A percentile compares a stretch with the other conserved stretches of the same genome.
Conservation (phyloP, 2,797 vertebrate genomes). For the Ceyx erithaca region DNA sequence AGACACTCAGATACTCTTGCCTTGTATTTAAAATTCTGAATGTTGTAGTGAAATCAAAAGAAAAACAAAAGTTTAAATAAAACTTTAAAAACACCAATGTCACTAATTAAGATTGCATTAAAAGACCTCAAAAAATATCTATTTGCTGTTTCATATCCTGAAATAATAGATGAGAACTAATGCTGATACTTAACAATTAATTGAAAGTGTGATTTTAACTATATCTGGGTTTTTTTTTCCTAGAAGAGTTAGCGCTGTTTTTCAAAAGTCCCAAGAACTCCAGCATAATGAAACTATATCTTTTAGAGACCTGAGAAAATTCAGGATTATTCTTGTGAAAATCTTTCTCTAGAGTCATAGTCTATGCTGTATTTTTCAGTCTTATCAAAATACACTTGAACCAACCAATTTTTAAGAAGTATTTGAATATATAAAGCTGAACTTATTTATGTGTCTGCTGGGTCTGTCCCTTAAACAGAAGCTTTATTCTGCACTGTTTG, state of each 20-base stretch:
- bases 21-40: background rate
- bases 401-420: background rate
- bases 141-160: background rate
- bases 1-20: background rate
- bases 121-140: background rate
- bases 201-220: background rate
- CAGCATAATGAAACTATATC: background rate
- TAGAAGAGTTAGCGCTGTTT: background rate
- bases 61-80: background rate
- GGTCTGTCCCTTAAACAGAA: background rate
- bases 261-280: background rate
- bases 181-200: background rate
- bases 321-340: background rate
- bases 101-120: background rate
- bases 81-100: accelerated
- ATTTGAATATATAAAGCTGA: background rate
- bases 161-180: background rate
- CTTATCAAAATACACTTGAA: background rate
- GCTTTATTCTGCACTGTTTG: background rate
- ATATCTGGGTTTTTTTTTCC: background rate
- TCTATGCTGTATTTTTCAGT: background rate
- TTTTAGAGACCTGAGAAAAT: background rate
- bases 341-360: background rate
- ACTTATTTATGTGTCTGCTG: background rate
- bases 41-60: background rate